Percentiles rank a stretch among this genome's conserved stretches.
These are phyloP conservation scores for Octomys mimax DNA, from an alignment of 2,797 vertebrate genomes.

Conservation along the genomic window DNA sequence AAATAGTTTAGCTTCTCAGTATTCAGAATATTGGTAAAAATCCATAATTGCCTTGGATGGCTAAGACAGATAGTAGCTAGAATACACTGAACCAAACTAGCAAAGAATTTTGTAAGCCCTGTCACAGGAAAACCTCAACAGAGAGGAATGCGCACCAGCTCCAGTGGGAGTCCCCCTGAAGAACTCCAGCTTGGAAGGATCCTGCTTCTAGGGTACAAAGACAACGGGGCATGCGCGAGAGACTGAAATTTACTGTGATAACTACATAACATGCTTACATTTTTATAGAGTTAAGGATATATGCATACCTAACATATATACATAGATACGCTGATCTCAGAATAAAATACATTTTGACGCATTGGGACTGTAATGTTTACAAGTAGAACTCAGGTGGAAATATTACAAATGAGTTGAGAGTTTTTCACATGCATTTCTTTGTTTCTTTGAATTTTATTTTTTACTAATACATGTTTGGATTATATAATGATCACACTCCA, in stretches of 20 bases:
- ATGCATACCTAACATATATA: not conserved
- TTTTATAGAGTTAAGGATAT: not conserved
- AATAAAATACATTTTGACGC: not conserved
- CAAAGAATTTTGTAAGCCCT: not conserved
- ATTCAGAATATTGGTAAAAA: not conserved
- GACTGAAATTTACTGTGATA: not conserved
- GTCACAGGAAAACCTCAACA: not conserved
- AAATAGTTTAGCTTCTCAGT: not conserved
- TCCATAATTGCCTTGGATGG: too few species aligned
- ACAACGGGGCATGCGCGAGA: not conserved
- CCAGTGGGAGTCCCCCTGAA: too few species aligned
- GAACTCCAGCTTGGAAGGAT: not conserved
- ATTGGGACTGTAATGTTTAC: not conserved
- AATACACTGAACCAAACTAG: not conserved
- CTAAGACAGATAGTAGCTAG: not conserved
- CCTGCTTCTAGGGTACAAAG: not conserved
- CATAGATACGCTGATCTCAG: not conserved
- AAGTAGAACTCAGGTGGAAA: not conserved
- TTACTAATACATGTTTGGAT: not conserved
- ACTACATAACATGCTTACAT: not conserved
- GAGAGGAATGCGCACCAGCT: not conserved
- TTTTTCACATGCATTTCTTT: not conserved
- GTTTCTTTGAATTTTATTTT: not conserved
- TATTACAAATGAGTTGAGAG: not conserved
- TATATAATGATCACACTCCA: not conserved